Evolutionary conservation across 2,797 vertebrate genomes (phyloP), one percentile per base, ranked within the genome.

Genomic region (Sternarchorhynchus goeldii): DNA sequence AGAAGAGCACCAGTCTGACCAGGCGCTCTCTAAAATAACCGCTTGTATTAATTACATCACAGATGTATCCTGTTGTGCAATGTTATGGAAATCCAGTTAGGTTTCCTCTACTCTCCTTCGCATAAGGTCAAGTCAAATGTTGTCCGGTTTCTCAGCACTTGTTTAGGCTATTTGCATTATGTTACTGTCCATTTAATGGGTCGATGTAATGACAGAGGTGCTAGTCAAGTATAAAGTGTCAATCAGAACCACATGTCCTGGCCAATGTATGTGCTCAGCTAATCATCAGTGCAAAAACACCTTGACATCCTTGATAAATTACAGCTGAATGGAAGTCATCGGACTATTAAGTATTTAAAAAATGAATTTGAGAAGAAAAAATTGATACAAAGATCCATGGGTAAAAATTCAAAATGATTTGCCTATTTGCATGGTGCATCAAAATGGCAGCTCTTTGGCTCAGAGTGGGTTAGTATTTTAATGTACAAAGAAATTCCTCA

Each of bases 1-100:
- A 41, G 21, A 69, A 85, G 81, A 83, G 81, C 32, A 63, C 62
- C 56, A 57, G 20, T 34, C 45, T 59, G 56, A 58, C 34, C 57
- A 25, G 73, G 34, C 64, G 56, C 82, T 85, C 84, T 85, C 79
- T 85, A 83, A 85, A 85, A 77, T 70, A 76, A 62, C 25, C 16
- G 25, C 32, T 66, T 50, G 63, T 71, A 59, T 80, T 71, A 76
- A 58, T 81, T 70, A 63, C 83, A 82, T 82, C 83, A 73, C 66
- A 82, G 83, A 82, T 76, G 83, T 56, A 36, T 72, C 31, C 31
- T 69, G 80, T 74, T 72, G 79, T 82, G 82, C 84, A 85, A 83
- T 83, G 82, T 76, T 55, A 72, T 57, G 34, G 76, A 66, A 76
- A 57, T 82, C 45, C 60, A 5, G 2, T 53, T 41, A 6, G 56